Conservation (phyloP, 2,888 invertebrate species). For the Podotricha telesiphe region DNA sequence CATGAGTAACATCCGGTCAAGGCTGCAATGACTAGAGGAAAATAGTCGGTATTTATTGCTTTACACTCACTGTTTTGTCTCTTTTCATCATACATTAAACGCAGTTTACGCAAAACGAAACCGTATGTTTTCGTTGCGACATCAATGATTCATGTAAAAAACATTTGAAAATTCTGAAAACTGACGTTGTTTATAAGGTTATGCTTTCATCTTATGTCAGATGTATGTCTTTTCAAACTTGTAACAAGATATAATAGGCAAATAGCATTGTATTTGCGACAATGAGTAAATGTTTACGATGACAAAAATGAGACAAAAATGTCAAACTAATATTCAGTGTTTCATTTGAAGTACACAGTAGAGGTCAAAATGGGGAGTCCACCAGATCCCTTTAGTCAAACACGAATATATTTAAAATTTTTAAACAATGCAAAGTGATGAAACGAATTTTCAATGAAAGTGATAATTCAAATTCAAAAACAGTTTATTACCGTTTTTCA, state of each 20-base stretch:
- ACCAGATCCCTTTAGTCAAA: neutral
- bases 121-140: slow-evolving; percentile 9
- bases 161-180: neutral
- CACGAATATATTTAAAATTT: no score
- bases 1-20: slow-evolving; percentile 67
- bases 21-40: slow-evolving; percentile 72
- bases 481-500: no score
- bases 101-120: slow-evolving; percentile 21
- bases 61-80: slow-evolving; percentile 45
- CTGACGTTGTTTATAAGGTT: neutral
- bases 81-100: slow-evolving; percentile 18
- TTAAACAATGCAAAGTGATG: no score
- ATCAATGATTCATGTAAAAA: slow-evolving; percentile 2
- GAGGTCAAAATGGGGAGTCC: neutral
- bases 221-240: neutral
- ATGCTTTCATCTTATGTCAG: neutral
- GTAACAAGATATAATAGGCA: neutral
- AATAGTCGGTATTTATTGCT: slow-evolving; percentile 44
- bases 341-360: neutral
- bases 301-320: neutral
- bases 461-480: no score
- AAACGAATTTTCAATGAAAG: neutral
- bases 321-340: neutral
- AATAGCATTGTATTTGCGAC: neutral
- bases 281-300: neutral